phyloP scores from a whole-genome alignment of 1,140 invertebrate genomes.

The Lethrus apterus region DNA sequence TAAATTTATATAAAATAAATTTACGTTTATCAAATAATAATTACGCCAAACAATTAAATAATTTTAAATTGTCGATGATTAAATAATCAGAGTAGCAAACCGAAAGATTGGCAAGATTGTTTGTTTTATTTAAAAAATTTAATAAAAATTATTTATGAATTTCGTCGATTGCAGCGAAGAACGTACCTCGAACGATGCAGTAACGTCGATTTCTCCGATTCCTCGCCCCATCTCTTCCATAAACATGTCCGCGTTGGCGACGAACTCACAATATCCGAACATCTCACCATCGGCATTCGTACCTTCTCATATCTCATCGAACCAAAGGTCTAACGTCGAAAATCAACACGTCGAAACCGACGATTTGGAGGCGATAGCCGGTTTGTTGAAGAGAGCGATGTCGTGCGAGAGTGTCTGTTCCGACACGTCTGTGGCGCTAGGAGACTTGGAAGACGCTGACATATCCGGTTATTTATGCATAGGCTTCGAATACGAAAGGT shows the following conservation, averaged over 20 bases:
- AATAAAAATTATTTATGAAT: no score
- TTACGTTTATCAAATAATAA: no score
- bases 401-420: slow-evolving; percentile 79
- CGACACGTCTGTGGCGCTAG: slow-evolving; percentile 67
- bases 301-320: slow-evolving; percentile 2
- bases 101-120: no score
- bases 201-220: slow-evolving; percentile 36
- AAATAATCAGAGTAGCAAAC: no score
- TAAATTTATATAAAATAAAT: no score
- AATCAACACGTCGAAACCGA: slow-evolving; percentile 16
- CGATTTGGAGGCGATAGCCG: slow-evolving; percentile 22
- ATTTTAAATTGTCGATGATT: no score
- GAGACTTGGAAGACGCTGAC: slow-evolving; percentile 63
- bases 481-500: slow-evolving; percentile 72
- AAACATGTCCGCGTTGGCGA: slow-evolving; percentile 30
- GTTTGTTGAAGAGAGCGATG: slow-evolving; percentile 54
- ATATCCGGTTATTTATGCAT: slow-evolving; percentile 69
- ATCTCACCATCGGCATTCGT: slow-evolving; percentile 31
- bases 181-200: no score
- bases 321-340: slow-evolving; percentile 4
- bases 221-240: slow-evolving; percentile 36
- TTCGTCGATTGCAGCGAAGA: no score
- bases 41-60: no score
- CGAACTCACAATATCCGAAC: slow-evolving; percentile 30
- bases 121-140: no score